Conservation (phyloP, 2,113 vertebrate species). For the Podarcis raffonei region DNA sequence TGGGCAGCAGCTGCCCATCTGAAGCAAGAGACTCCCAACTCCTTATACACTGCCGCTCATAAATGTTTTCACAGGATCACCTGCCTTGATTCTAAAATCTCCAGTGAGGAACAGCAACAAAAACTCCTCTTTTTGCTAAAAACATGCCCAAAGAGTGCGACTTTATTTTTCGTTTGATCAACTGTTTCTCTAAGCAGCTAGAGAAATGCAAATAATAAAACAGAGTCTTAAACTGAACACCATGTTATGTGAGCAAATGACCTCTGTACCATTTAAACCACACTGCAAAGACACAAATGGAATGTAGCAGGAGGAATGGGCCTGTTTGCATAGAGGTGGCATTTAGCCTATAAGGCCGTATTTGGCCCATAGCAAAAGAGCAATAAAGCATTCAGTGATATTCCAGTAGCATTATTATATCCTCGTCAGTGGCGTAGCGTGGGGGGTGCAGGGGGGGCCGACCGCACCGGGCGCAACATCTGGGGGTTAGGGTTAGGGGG, state of each 20-base stretch:
- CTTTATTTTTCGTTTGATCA: background rate
- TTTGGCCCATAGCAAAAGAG: background rate
- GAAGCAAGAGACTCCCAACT: background rate
- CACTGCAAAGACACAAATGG: background rate
- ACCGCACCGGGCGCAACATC: too few species aligned
- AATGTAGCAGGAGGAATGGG: background rate
- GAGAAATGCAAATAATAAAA: background rate
- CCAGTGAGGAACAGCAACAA: background rate
- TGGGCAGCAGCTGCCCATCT: background rate
- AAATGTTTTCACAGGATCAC: background rate
- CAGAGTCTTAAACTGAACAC: background rate
- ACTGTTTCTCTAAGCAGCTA: background rate
- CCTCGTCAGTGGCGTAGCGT: too few species aligned
- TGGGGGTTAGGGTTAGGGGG: too few species aligned
- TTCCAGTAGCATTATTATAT: background rate
- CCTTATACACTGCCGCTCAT: background rate
- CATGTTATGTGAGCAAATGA: background rate
- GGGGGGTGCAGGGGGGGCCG: too few species aligned
- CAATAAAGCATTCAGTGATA: background rate
- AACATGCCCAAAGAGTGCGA: too few species aligned
- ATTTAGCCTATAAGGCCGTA: background rate
- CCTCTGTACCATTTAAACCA: background rate
- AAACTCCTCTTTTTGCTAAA: background rate
- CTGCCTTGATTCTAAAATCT: background rate
- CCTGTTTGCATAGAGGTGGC: background rate